A percentile compares a stretch with the other conserved stretches of the same genome.
Evolutionary conservation across 2,888 invertebrate species (phyloP).

Genomic region (Neria commutata): DNA sequence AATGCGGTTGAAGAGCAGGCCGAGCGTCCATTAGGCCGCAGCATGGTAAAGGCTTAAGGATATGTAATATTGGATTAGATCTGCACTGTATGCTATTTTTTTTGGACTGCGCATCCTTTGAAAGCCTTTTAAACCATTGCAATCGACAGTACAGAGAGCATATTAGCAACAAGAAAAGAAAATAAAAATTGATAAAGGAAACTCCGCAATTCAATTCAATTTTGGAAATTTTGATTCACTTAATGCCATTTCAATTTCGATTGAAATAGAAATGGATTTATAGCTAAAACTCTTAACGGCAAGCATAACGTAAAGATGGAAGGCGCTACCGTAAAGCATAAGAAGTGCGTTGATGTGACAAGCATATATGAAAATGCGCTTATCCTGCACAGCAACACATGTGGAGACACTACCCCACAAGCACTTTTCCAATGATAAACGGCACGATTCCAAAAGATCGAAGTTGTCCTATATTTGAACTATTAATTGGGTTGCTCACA

Average conservation of each 20-base stretch:
- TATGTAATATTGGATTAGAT: conserved; percentile 1
- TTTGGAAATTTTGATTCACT: neutral
- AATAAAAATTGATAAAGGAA: too few species aligned
- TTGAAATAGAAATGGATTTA: neutral
- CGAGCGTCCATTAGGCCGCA: neutral
- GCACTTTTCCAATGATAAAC: too few species aligned
- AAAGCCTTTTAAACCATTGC: neutral
- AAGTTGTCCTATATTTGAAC: too few species aligned
- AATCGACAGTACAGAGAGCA: neutral
- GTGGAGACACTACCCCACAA: too few species aligned
- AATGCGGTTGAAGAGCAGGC: conserved; percentile 22
- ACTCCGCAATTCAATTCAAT: too few species aligned
- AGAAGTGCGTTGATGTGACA: too few species aligned
- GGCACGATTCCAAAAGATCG: too few species aligned
- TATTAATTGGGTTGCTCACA: too few species aligned
- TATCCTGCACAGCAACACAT: neutral
- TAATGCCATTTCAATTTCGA: conserved; percentile 1
- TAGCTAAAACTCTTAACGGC: neutral
- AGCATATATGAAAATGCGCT: too few species aligned
- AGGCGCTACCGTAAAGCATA: neutral
- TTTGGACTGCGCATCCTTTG: neutral
- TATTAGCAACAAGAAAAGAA: neutral
- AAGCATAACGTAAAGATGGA: neutral
- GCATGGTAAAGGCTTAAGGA: neutral
- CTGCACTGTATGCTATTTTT: neutral